phyloP scores from a whole-genome alignment of 2,888 invertebrate species.

The Drosophila leonis region DNA sequence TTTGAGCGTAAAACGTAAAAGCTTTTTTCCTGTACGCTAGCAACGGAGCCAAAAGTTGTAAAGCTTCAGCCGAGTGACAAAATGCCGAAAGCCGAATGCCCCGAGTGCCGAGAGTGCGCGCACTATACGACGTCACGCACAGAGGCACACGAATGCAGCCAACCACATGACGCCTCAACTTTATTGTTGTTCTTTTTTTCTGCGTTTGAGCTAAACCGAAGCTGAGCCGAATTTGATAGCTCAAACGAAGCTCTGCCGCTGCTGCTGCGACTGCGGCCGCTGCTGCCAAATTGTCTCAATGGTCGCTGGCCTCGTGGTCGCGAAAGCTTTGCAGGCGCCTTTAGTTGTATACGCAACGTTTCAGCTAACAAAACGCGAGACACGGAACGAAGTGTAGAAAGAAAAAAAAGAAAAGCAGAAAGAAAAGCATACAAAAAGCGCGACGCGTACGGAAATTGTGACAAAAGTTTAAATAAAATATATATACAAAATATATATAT shows the following conservation, averaged over 20 bases:
- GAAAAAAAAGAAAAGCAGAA: slow-evolving; percentile 20
- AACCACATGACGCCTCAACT: slow-evolving; percentile 64
- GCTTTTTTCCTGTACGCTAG: slow-evolving; percentile 31
- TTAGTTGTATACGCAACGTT: slow-evolving; percentile 84
- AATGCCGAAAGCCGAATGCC: slow-evolving; percentile 15
- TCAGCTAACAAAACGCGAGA: slow-evolving; percentile 78
- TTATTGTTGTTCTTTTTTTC: slow-evolving; percentile 8
- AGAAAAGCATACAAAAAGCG: slow-evolving; percentile 30
- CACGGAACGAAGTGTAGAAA: slow-evolving; percentile 54
- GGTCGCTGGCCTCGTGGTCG: slow-evolving; percentile 70
- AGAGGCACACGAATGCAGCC: slow-evolving; percentile 38
- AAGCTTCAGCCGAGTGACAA: slow-evolving; percentile 33
- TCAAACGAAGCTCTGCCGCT: slow-evolving; percentile 47
- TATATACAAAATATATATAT: slow-evolving; percentile 11
- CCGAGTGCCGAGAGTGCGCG: slow-evolving; percentile 8
- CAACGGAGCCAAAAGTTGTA: slow-evolving; percentile 44
- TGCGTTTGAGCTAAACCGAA: slow-evolving; percentile 59
- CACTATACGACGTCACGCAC: neutral
- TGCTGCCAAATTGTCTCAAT: slow-evolving; percentile 64
- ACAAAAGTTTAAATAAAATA: slow-evolving; percentile 28
- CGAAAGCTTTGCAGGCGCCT: slow-evolving; percentile 80
- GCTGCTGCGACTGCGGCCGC: slow-evolving; percentile 12
- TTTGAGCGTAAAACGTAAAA: slow-evolving; percentile 67
- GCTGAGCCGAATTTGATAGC: slow-evolving; percentile 51
- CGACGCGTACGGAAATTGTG: slow-evolving; percentile 73